Evolutionary conservation across 2,113 vertebrate species (phyloP).

Genomic region (Mystacornis crossleyi): DNA sequence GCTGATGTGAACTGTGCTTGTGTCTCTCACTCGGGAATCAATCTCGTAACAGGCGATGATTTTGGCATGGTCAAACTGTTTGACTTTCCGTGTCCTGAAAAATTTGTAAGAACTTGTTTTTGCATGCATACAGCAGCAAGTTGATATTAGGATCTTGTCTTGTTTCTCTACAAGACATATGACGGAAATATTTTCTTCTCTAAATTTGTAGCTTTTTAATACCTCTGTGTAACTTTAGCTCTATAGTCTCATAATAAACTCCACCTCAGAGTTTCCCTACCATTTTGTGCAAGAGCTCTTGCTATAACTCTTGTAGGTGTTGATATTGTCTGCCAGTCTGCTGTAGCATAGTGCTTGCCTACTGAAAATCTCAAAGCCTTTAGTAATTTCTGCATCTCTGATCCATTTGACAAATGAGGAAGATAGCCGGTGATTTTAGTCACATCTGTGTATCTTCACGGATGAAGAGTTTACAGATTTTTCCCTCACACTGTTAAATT

Average conservation of each 20-base stretch:
- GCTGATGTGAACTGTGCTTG: constrained; percentile 95
- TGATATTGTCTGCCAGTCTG: background rate
- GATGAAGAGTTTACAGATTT: background rate
- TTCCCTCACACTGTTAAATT: background rate
- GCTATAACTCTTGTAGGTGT: background rate
- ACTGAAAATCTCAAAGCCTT: background rate
- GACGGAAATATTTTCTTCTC: background rate
- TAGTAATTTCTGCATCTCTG: background rate
- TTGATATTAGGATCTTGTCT: background rate
- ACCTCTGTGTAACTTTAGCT: background rate
- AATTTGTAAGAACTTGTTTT: constrained; percentile 89
- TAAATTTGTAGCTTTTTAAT: background rate
- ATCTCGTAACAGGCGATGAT: constrained; percentile 94
- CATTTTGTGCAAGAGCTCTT: background rate
- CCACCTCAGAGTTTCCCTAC: background rate
- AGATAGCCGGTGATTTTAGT: background rate
- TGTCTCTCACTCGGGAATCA: constrained; percentile 97
- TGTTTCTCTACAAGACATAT: background rate
- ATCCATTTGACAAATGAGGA: background rate
- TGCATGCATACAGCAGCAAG: background rate
- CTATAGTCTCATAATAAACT: background rate
- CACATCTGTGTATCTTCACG: background rate
- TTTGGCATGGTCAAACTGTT: constrained; percentile 99
- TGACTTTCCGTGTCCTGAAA: constrained; percentile 97
- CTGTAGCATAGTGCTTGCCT: background rate